Conservation (phyloP, 2,797 vertebrate genomes). For the Thripadectes ignobilis region DNA sequence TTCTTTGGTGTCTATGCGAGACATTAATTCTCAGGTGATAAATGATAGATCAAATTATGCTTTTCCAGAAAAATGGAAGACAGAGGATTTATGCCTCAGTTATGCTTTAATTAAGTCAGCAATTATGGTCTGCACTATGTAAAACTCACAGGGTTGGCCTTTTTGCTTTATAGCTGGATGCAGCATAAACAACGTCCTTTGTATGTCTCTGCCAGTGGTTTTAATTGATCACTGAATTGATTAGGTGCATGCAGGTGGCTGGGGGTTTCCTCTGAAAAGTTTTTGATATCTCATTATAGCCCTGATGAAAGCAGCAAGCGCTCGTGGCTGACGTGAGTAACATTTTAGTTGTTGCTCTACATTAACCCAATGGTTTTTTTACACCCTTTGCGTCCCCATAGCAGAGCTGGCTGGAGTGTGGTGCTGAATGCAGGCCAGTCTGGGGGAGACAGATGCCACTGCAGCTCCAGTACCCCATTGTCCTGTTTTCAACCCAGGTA, state of each 20-base stretch:
- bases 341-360: background rate
- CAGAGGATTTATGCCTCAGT: background rate
- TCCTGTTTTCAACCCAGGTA: background rate
- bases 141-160: background rate
- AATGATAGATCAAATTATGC: background rate
- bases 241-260: background rate
- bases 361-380: background rate
- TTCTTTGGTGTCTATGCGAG: background rate
- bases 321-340: rapidly evolving
- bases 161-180: background rate
- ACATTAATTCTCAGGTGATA: background rate
- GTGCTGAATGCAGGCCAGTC: background rate
- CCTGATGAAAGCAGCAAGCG: background rate
- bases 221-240: background rate
- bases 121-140: background rate
- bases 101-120: background rate
- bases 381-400: background rate
- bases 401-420: background rate
- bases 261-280: background rate
- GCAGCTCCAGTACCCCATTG: background rate
- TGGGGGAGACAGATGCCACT: background rate
- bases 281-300: background rate
- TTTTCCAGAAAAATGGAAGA: background rate
- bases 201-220: background rate
- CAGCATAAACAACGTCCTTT: background rate